Evolutionary conservation across 2,797 vertebrate genomes (phyloP), one percentile per base, ranked within the genome.

Genomic region (Alca torda): DNA sequence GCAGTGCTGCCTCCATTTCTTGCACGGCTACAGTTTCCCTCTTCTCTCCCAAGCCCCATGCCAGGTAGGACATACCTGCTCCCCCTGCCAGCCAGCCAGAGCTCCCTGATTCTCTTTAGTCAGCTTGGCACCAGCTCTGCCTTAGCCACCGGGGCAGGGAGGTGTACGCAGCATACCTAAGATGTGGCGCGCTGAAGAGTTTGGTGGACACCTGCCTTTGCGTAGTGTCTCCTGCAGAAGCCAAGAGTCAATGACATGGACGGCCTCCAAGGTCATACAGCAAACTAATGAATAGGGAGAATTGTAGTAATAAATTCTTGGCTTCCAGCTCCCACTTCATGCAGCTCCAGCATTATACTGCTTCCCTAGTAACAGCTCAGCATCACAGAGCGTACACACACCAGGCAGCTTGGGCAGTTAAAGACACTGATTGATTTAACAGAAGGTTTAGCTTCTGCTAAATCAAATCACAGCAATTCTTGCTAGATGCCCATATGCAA

Each of bases 371-470:
- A 93, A 95, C 88, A 87, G 39, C 60, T 87, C 77, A 35, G 95
- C 88, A 90, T 26, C 85, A 86, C 72, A 86, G 77, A 82, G 30
- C 1, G 1, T 78, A 96, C 59, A 91, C 74, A 95, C 77, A 84
- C 28, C 56, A 67, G 70, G 74, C 87, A 78, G 81, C 65, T 4
- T 64, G 70, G 79, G 67, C 80, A 89, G 83, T 84, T 82, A 87
- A 78, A 93, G 59, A 57, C 33, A 13, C 82, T 89, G 95, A 96
- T 77, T 89, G 93, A 94, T 89, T 87, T 90, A 94, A 79, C 95
- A 96, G 92, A 94, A 92, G 51, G 46, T 67, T 93, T 48, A 94
- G 48, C 31, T 93, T 93, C 86, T 95, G 90, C 72, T 92, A 93
- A 94, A 89, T 77, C 86, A 89, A 94, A 87, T 74, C 80, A 60